A percentile compares a stretch with the other conserved stretches of the same genome.
These are phyloP conservation scores for Prionchulus punctatus DNA, from an alignment of 2,888 invertebrate genomes.

Conservation along the genomic window DNA sequence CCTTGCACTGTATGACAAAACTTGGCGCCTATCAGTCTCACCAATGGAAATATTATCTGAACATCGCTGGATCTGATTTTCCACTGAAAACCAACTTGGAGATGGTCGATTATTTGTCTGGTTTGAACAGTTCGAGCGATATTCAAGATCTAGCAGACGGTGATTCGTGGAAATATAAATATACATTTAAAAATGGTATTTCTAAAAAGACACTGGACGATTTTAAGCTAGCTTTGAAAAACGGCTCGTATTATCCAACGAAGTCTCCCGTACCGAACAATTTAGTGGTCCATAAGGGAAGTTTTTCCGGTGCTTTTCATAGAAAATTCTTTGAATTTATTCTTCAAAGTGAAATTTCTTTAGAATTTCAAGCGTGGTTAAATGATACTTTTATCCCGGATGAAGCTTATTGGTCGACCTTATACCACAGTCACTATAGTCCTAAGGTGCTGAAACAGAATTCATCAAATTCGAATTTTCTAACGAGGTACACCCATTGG, in stretches of 20 bases:
- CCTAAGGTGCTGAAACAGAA: background rate
- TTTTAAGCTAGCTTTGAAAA: background rate
- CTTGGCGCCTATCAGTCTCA: background rate
- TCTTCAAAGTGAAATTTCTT: background rate
- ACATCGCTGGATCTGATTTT: constrained; percentile 12
- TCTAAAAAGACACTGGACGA: background rate
- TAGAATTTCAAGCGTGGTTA: constrained; percentile 2
- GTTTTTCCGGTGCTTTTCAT: constrained; percentile 9
- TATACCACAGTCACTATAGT: constrained; percentile 5
- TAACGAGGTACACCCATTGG: constrained; percentile 13
- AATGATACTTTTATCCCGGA: constrained; percentile 9
- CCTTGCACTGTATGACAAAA: constrained; percentile 4
- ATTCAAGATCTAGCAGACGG: background rate
- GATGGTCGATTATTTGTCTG: constrained; percentile 3
- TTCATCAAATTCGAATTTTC: background rate
- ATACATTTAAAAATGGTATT: background rate
- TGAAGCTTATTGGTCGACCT: constrained; percentile 11
- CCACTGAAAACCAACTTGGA: constrained; percentile 9
- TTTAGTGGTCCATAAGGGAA: constrained; percentile 9
- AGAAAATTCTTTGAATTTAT: constrained; percentile 9
- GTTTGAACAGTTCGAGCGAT: background rate
- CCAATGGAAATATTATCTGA: constrained; percentile 8
- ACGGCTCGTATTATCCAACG: background rate
- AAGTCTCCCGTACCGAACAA: background rate
- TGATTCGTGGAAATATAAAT: constrained; percentile 7